Evolutionary conservation across 1,140 invertebrate species (phyloP), one percentile per base, ranked within the genome.

Genomic region (Orchestia grillus): DNA sequence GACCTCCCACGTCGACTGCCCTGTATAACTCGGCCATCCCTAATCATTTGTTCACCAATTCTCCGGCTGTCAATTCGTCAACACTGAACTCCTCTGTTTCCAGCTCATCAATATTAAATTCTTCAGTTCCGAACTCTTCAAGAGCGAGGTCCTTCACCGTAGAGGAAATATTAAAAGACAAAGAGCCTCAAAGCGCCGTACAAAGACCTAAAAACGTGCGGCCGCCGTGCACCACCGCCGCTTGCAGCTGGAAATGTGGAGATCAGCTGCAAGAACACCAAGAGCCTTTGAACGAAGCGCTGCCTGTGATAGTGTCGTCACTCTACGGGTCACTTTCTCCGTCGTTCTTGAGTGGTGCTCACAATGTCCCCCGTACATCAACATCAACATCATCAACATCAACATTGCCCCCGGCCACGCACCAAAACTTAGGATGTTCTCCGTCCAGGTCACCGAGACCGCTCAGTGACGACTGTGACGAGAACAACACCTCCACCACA

Each of bases 91-190:
- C 87, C 62, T 19, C 92, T 62, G 57, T 44, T 11, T 40, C 90
- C 57, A n/a, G 41, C 57, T 8, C 90, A 44, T 28, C 40, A 40
- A 45, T 44, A 43, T 62, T 45, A 28, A 87, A 47, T 16, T 16
- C 96, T 19, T 92, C 57, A 23, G 95, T 44, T 45, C 45, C 47
- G 19, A 44, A 94, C 87, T 42, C 92, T 42, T n/a, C 57, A 41
- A 62, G 47, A 19, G 19, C 95, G 88, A 15, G 95, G 77, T 42
- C 95, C 53, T 43, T 97, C 87, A 97, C 96, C 19, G 96, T 97
- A 40, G 96, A 97, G 87, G 96, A 97, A 77, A 96, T 97, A 28
- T 94, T 97, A 42, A 96, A 97, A 95, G 96, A 97, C 62, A 96
- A 95, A 42, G n/a, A 94, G 0, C 43, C 92, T n/a, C 44, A 94